Evolutionary conservation across 2,113 vertebrate species (phyloP).

Genomic region (Solenodon paradoxus): DNA sequence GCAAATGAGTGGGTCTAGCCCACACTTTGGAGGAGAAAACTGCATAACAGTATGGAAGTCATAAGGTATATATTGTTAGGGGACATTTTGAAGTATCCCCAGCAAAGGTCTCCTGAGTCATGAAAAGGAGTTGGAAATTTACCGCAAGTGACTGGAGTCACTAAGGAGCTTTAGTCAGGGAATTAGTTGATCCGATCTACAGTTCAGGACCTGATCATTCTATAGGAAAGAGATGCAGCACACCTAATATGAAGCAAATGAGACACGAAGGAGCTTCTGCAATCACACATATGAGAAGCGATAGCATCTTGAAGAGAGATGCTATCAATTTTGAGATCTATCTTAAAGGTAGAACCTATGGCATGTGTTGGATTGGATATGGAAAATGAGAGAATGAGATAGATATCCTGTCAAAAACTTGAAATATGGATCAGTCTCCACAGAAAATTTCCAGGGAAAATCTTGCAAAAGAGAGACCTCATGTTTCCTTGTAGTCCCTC

Average conservation of each 20-base stretch:
- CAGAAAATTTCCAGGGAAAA: not conserved
- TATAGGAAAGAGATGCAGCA: no score
- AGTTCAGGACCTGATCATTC: not conserved
- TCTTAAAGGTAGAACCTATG: not conserved
- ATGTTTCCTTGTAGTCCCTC: not conserved
- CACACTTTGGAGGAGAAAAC: not conserved
- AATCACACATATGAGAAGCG: not conserved
- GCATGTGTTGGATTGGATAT: not conserved
- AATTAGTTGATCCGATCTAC: not conserved
- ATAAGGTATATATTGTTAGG: rapidly evolving
- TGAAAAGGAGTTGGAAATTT: not conserved
- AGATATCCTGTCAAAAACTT: not conserved
- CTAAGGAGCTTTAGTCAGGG: not conserved
- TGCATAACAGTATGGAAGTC: not conserved
- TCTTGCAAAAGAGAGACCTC: not conserved
- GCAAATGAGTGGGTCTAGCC: not conserved
- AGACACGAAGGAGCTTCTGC: not conserved
- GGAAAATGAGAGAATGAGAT: not conserved
- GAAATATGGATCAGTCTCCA: not conserved
- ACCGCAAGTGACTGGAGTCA: not conserved
- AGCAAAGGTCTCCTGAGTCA: not conserved
- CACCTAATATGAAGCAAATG: not conserved
- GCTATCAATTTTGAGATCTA: not conserved
- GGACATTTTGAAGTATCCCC: not conserved
- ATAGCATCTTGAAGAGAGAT: not conserved